phyloP scores from a whole-genome alignment of 2,113 vertebrate genomes.

The Neolamprologus variostigma region DNA sequence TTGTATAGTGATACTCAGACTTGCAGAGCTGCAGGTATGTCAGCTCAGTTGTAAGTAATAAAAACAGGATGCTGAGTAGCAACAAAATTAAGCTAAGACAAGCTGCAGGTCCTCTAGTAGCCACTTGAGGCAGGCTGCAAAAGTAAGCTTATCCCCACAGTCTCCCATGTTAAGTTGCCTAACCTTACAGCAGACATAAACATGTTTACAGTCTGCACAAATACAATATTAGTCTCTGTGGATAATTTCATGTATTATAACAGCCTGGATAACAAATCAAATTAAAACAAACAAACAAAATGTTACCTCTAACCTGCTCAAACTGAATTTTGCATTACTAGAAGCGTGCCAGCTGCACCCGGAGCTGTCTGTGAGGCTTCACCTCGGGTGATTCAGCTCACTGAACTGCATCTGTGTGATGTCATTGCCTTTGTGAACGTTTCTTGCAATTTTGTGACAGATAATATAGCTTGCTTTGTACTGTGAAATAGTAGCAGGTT shows the following conservation, averaged over 20 bases:
- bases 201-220: neutral
- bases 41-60: neutral
- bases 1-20: rapidly evolving
- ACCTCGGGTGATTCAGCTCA: neutral
- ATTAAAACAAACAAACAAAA: neutral
- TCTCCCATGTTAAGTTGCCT: neutral
- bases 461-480: neutral
- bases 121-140: neutral
- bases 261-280: neutral
- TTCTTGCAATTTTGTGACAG: neutral
- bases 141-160: neutral
- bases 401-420: neutral
- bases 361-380: neutral
- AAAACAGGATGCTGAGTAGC: neutral
- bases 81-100: neutral
- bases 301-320: rapidly evolving
- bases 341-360: neutral
- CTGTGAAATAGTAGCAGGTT: neutral
- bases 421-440: neutral
- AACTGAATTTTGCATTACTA: neutral
- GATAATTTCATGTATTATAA: neutral
- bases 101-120: neutral
- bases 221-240: neutral
- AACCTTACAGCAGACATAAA: neutral
- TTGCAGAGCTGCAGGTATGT: neutral